Evolutionary conservation across 2,113 vertebrate genomes (phyloP).

Genomic region (Hucho hucho): DNA sequence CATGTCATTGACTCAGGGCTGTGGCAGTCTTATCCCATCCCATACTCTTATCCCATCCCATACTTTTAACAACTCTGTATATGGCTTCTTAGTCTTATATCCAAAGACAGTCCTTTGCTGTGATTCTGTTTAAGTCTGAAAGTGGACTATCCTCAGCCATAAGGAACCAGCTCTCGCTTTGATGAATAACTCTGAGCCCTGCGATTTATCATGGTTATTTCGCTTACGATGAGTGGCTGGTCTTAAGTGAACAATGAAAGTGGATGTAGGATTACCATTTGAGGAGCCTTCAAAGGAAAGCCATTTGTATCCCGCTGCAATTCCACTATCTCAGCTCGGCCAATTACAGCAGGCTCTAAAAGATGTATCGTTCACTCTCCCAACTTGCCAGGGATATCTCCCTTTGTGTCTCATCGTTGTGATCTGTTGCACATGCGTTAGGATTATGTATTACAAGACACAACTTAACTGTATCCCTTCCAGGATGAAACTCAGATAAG

Average conservation of each 20-base stretch:
- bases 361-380: slow-evolving; percentile 7
- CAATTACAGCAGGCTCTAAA: slow-evolving; percentile 12
- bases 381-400: neutral
- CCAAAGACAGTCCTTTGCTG: neutral
- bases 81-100: neutral
- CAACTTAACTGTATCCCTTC: neutral
- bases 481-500: too few species aligned
- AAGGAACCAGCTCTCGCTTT: slow-evolving; percentile 2
- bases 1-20: too few species aligned
- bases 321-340: slow-evolving; percentile 4
- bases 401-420: neutral
- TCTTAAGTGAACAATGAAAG: slow-evolving; percentile 12
- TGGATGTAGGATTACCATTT: slow-evolving; percentile 10
- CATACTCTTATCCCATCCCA: too few species aligned
- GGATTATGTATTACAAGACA: slow-evolving; percentile 1
- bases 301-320: slow-evolving; percentile 11
- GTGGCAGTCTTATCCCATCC: too few species aligned
- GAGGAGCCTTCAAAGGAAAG: slow-evolving; percentile 8
- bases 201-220: slow-evolving; percentile 3
- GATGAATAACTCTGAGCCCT: neutral
- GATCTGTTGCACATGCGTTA: neutral
- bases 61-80: too few species aligned
- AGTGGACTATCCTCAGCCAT: neutral
- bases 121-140: too few species aligned
- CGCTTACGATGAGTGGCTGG: slow-evolving; percentile 1